Conservation (phyloP, 2,113 vertebrate genomes). For the Hucho hucho region DNA sequence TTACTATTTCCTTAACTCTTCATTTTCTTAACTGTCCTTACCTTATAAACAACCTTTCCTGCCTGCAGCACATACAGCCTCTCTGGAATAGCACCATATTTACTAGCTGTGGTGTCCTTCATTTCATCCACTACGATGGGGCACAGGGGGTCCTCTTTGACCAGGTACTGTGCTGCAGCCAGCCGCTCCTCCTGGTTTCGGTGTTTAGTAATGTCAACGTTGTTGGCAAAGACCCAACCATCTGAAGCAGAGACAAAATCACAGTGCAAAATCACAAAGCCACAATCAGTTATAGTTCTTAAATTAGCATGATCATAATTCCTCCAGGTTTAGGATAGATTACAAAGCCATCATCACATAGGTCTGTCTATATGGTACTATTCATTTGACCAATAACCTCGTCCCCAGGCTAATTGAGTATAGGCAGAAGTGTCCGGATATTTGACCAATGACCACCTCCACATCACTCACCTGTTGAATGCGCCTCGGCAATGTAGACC, state of each 20-base stretch:
- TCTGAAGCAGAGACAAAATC: slow-evolving; percentile 64
- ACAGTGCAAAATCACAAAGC: too few relatives aligned
- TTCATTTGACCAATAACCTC: too few relatives aligned
- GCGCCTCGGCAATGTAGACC: slow-evolving; percentile 93
- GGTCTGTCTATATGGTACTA: too few relatives aligned
- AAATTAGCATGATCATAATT: too few relatives aligned
- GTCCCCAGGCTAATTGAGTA: too few relatives aligned
- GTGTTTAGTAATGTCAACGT: slow-evolving; percentile 83
- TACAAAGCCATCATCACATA: too few relatives aligned
- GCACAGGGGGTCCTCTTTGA: slow-evolving; percentile 79
- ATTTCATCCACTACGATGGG: slow-evolving; percentile 90
- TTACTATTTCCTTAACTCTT: not conserved
- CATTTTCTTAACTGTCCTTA: slow-evolving; percentile 35
- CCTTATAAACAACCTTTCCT: slow-evolving; percentile 87
- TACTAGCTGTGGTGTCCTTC: slow-evolving; percentile 74
- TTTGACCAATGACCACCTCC: too few relatives aligned
- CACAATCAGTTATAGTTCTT: too few relatives aligned
- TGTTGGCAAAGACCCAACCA: slow-evolving; percentile 91
- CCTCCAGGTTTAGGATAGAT: too few relatives aligned
- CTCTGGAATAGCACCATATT: slow-evolving; percentile 86
- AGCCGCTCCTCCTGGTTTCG: slow-evolving; percentile 81
- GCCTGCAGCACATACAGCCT: slow-evolving; percentile 84
- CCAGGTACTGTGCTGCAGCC: slow-evolving; percentile 76
- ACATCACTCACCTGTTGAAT: slow-evolving; percentile 77
- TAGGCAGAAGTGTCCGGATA: too few relatives aligned